These are phyloP conservation scores for Stegastes partitus DNA, from an alignment of 2,113 vertebrate genomes.

Conservation along the genomic window DNA sequence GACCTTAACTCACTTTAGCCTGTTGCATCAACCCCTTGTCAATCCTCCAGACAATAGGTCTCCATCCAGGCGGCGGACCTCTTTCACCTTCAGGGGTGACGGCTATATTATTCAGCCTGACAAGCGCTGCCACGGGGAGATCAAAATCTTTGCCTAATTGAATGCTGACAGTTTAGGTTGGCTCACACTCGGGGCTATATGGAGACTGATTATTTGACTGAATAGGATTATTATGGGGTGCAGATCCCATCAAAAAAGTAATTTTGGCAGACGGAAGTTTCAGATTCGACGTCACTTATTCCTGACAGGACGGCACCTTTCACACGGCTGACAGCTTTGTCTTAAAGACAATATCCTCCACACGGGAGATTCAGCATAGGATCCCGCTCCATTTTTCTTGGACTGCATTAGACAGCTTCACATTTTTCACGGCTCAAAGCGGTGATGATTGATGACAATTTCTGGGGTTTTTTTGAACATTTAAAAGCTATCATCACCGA, in stretches of 20 bases:
- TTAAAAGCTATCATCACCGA: slow-evolving; percentile 1
- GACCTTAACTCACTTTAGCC: slow-evolving; percentile 68
- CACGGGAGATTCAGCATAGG: slow-evolving; percentile 5
- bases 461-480: slow-evolving; percentile 24
- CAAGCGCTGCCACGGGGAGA: slow-evolving; percentile 70
- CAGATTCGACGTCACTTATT: slow-evolving; percentile 33
- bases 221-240: slow-evolving; percentile 56
- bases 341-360: slow-evolving; percentile 45
- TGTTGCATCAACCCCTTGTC: slow-evolving; percentile 80
- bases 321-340: slow-evolving; percentile 63
- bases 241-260: slow-evolving; percentile 67
- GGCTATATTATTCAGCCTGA: slow-evolving; percentile 81
- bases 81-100: slow-evolving; percentile 75
- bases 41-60: slow-evolving; percentile 80
- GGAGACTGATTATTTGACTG: slow-evolving; percentile 66
- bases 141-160: slow-evolving; percentile 74
- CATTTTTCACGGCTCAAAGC: slow-evolving; percentile 1
- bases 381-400: not conserved
- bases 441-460: slow-evolving; percentile 16
- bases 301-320: slow-evolving; percentile 52
- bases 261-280: slow-evolving; percentile 62
- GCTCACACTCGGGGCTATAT: slow-evolving; percentile 27
- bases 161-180: slow-evolving; percentile 69
- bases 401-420: not conserved
- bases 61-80: slow-evolving; percentile 52